Conservation (phyloP, 2,113 vertebrate genomes). For the Oryctolagus cuniculus region DNA sequence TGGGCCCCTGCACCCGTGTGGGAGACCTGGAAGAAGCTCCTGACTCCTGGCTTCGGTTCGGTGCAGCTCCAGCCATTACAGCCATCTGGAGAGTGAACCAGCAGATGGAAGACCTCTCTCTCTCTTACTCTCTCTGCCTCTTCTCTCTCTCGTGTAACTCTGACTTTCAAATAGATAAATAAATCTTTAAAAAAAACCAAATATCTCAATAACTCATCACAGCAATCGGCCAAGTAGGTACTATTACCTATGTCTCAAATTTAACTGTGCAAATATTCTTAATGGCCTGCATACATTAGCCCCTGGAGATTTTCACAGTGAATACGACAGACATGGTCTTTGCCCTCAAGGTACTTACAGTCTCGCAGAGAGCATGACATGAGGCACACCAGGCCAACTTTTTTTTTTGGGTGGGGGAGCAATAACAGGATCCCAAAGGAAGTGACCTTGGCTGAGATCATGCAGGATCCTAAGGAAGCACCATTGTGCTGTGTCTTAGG, state of each 20-base stretch:
- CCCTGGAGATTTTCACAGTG: not conserved
- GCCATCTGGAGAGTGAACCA: too few species aligned
- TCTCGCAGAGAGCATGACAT: not conserved
- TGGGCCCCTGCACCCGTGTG: too few species aligned
- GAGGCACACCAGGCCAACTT: not conserved
- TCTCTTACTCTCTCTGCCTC: too few species aligned
- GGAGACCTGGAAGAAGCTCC: too few species aligned
- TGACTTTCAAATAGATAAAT: too few species aligned
- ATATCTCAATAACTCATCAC: not conserved
- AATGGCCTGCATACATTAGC: not conserved
- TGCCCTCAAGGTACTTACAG: not conserved
- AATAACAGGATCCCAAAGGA: too few species aligned
- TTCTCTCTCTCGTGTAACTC: too few species aligned
- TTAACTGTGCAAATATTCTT: conserved; percentile 20
- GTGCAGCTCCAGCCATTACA: too few species aligned
- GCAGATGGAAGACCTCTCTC: too few species aligned
- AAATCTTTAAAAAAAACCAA: not conserved
- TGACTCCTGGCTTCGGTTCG: too few species aligned
- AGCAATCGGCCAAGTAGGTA: not conserved
- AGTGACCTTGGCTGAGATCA: not conserved
- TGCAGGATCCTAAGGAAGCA: not conserved
- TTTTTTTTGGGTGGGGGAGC: not conserved
- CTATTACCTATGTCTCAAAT: not conserved
- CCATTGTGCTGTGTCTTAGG: not conserved
- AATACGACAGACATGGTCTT: not conserved